Evolutionary conservation across 1,140 invertebrate species (phyloP).

Genomic region (Neocloeon triangulifer): DNA sequence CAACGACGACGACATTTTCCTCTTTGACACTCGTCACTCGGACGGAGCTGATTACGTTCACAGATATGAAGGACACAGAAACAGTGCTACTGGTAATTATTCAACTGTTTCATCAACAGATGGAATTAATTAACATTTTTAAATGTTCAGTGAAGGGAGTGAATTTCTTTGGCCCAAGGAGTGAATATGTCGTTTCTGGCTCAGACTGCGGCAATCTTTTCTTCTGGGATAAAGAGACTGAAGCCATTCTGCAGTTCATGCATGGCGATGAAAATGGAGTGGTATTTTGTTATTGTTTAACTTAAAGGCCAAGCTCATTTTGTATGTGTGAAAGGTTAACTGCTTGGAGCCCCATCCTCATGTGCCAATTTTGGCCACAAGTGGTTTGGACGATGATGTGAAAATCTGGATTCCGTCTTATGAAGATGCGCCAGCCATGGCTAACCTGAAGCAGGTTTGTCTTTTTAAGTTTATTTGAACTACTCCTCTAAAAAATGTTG

Average conservation of each 20-base stretch:
- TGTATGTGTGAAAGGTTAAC: constrained; percentile 42
- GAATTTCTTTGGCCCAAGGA: constrained; percentile 77
- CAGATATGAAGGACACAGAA: constrained; percentile 55
- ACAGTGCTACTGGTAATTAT: constrained; percentile 45
- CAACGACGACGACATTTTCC: constrained; percentile 83
- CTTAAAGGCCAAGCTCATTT: background rate
- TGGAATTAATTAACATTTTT: constrained; percentile 4
- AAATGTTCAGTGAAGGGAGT: constrained; percentile 62
- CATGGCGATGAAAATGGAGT: constrained; percentile 65
- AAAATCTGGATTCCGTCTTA: constrained; percentile 79
- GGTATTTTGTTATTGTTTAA: constrained; percentile 47
- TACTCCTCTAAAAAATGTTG: background rate
- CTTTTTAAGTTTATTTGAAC: background rate
- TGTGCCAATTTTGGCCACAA: constrained; percentile 69
- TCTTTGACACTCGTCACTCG: constrained; percentile 48
- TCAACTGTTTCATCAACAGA: constrained; percentile 3
- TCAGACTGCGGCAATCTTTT: constrained; percentile 91
- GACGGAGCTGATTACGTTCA: constrained; percentile 37
- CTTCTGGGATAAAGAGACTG: constrained; percentile 78
- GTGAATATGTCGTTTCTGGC: constrained; percentile 77
- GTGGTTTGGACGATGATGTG: constrained; percentile 73
- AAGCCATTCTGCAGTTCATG: constrained; percentile 73
- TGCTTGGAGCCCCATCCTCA: constrained; percentile 75
- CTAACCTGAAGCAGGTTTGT: constrained; percentile 8
- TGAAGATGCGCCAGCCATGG: constrained; percentile 23